These are phyloP conservation scores for Ctenopoma multispine DNA, from an alignment of 2,797 vertebrate genomes.

Conservation along the genomic window DNA sequence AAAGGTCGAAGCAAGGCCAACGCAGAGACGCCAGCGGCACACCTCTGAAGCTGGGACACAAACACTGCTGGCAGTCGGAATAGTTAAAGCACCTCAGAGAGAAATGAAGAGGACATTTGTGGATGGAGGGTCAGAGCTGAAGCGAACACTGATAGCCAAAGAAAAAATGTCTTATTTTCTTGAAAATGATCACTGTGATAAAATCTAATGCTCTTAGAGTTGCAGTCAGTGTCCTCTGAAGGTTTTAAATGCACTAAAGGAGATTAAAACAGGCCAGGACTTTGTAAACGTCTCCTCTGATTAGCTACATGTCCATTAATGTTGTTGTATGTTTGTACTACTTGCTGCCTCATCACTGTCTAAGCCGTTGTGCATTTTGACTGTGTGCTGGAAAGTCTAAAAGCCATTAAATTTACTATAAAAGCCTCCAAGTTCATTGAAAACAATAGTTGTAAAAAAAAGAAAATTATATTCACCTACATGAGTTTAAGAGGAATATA, in stretches of 20 bases:
- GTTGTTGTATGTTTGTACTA: constrained; percentile 5
- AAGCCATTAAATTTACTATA: not conserved
- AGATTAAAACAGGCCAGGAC: not conserved
- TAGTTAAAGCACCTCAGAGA: not conserved
- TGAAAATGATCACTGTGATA: not conserved
- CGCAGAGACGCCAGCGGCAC: constrained; percentile 60
- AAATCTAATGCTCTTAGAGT: constrained; percentile 1
- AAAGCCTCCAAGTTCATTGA: constrained; percentile 21
- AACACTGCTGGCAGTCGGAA: not conserved
- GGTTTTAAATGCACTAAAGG: constrained; percentile 36
- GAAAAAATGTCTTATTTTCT: constrained; percentile 9
- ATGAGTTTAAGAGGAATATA: too few species aligned
- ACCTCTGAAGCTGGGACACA: constrained; percentile 80
- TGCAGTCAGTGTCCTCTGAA: not conserved
- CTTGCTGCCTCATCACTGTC: constrained; percentile 11
- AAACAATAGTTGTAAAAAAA: too few species aligned
- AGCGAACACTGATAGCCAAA: constrained; percentile 24
- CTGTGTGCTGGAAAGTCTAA: not conserved
- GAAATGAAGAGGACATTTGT: constrained; percentile 1
- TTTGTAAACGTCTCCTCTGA: constrained; percentile 15
- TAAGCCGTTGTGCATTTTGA: constrained; percentile 4
- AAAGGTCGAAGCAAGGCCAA: constrained; percentile 74
- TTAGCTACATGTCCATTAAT: constrained; percentile 11
- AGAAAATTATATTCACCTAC: too few species aligned
- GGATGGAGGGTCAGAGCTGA: not conserved